These are phyloP conservation scores for Triops longicaudatus DNA, from an alignment of 1,140 invertebrate genomes.

Conservation along the genomic window DNA sequence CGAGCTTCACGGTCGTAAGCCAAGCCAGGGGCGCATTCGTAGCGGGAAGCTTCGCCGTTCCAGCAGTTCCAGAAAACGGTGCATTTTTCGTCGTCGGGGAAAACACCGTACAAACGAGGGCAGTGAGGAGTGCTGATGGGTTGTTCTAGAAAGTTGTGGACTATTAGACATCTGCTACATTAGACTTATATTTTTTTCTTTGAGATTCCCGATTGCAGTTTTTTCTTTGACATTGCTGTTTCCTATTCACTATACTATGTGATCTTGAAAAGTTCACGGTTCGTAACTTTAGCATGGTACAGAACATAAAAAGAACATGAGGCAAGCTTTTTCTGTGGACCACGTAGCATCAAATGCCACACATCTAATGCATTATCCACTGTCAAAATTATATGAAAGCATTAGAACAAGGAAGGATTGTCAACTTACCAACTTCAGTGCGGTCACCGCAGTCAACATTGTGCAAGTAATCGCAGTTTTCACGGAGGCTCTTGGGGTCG, in stretches of 20 bases:
- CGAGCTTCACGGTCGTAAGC: conserved; percentile 85
- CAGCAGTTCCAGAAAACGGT: conserved; percentile 94
- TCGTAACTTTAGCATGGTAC: no score
- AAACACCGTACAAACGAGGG: conserved; percentile 80
- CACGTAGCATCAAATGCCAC: no score
- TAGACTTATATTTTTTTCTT: background rate
- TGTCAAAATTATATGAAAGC: no score
- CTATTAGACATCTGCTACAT: background rate
- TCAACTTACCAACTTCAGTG: conserved; percentile 59
- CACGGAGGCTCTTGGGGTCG: conserved; percentile 78
- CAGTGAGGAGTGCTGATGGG: conserved; percentile 78
- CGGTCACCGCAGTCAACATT: conserved; percentile 90
- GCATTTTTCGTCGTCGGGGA: conserved; percentile 77
- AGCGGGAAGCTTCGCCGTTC: conserved; percentile 85
- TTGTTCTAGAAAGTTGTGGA: conserved; percentile 52
- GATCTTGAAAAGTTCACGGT: no score
- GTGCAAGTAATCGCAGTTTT: conserved; percentile 91
- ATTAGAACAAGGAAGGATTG: background rate
- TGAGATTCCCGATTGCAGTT: no score
- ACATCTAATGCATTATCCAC: no score
- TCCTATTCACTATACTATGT: no score
- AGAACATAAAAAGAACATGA: no score
- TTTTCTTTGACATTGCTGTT: no score
- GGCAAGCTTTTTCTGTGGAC: background rate
- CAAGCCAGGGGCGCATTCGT: conserved; percentile 86